phyloP scores from a whole-genome alignment of 2,113 vertebrate species.

The Chlorodrepanis virens region DNA sequence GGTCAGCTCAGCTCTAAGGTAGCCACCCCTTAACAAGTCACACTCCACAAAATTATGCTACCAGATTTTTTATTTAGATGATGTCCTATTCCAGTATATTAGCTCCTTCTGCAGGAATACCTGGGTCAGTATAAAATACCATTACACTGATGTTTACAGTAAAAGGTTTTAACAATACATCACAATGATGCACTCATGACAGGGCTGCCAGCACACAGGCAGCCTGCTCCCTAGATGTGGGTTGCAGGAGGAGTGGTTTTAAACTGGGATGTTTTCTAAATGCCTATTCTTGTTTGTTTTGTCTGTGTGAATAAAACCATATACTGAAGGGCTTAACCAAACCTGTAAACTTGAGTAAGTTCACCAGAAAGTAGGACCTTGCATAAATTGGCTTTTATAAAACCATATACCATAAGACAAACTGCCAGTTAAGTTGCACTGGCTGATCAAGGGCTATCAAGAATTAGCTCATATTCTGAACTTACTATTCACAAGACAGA shows the following conservation, averaged over 20 bases:
- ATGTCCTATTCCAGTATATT: not conserved
- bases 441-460: not conserved
- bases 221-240: rapidly evolving
- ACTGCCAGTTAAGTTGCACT: not conserved
- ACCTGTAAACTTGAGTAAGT: not conserved
- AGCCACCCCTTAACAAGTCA: not conserved
- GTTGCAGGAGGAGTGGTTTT: not conserved
- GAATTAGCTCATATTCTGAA: not conserved
- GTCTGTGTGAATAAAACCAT: not conserved
- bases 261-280: not conserved
- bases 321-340: not conserved
- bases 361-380: not conserved
- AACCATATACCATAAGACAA: not conserved
- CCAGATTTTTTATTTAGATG: not conserved
- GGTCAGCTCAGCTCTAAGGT: not conserved
- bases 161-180: not conserved
- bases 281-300: not conserved
- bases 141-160: not conserved
- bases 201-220: not conserved
- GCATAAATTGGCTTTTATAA: not conserved
- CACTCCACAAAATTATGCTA: not conserved
- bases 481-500: not conserved
- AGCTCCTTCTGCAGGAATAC: not conserved
- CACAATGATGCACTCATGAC: not conserved
- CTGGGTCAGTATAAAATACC: not conserved